Base-by-base conservation (phyloP, 2,113 vertebrate species). In the Deroptyus accipitrinus region DNA sequence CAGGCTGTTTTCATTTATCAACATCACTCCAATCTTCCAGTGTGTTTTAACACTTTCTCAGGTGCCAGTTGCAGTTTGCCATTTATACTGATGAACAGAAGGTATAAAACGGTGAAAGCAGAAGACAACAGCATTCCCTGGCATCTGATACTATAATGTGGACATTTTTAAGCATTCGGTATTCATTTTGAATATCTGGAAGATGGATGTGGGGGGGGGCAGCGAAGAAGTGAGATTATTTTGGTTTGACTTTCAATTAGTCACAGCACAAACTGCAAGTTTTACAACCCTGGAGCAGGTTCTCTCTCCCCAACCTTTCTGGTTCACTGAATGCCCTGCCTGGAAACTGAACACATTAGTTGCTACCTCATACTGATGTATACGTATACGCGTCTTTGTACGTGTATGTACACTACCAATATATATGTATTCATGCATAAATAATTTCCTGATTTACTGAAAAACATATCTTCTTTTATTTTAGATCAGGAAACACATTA, bases 1-100 rank as follows among this genome's bases (percentile, higher is more conserved):
- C 90, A 96, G 89, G 69, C 86, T 97, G 78, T 96, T 97, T 97
- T 94, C 94, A 97, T 96, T 96, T 94, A 93, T 94, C 95, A 97
- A 86, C 83, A 94, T 96, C 94, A 96, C 69, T 91, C 64, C 95
- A 94, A 96, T 97, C 86, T 95, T 97, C 88, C 76, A 93, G 70
- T 95, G 96, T 87, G 54, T 94, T 96, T 86, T 96, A 97, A 97
- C 94, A 96, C 88, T 95, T 97, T 97, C 86, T 94, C 88, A 97
- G 96, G 91, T 96, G 91, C 79, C 94, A 96, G 72, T 93, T 96
- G 87, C 86, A 97, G 92, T 92, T 97, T 96, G 95, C 91, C 91
- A 96, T 94, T 97, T 98, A 75, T 91, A 74, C 39, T 82, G 54
- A 95, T 87, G 88, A 96, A 94, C 75, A 95, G 94, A 97, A 96